Base-by-base conservation (phyloP, 2,113 vertebrate genomes). In the Accipiter cooperii region DNA sequence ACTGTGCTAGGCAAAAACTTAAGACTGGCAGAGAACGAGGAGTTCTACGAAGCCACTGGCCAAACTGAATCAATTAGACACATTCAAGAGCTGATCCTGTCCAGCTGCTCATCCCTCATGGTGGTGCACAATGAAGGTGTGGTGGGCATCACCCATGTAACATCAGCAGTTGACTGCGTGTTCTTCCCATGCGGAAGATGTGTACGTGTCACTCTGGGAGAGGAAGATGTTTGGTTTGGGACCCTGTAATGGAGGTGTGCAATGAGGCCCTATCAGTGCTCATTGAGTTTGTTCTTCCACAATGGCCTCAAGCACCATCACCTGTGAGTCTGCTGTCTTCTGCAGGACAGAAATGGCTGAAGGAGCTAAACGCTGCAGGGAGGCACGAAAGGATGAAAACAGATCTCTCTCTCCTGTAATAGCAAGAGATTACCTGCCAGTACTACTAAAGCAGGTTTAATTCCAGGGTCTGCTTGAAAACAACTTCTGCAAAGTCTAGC, bases 281-380 rank as follows among this genome's bases (percentile, higher is more conserved):
- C 22, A 52, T 4, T 29, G 29, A 73, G 10, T 80, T 71, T 65
- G 33, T 8, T 81, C 26, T 34, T 84, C 42, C 52, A 68, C 51
- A 78, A 46, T 6, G 22, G 8, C 46, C 42, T 75, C 65, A 66
- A 36, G 66, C 60, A 66, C 25, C 40, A 44, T 38, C 28, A 29
- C 40, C 31, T 31, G 57, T 6, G 10, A 26, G 44, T 33, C 44
- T 80, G 54, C 10, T 13, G 12, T 33, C 34, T 34, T 73, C 74
- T 36, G 17, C 55, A 66, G 55, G 55, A 54, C 40, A 68, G 70
- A 55, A 58, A 26, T 0, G 4, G 28, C 29, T 66, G 61, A n/a
- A 34, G 40, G 71, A 88, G n/a, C 49, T 20, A 47, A n/a, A 61
- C 0, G 0, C 21, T 84, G 40, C 58, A 4, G 5, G 34, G 40